Conservation (phyloP, 2,113 vertebrate species). For the Festucalex cinctus region DNA sequence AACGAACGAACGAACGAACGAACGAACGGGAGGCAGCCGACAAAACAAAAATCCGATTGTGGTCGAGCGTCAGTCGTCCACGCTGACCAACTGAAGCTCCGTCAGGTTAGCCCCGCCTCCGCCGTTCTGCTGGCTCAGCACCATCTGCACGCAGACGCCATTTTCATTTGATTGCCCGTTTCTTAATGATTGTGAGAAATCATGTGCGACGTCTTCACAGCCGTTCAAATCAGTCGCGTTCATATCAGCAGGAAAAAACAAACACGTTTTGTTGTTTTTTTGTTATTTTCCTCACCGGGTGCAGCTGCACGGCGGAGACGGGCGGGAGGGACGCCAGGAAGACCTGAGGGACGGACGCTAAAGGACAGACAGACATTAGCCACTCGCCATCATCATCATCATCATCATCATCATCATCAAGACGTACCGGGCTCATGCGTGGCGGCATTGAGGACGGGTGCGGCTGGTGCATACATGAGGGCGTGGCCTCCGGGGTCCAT, state of each 20-base stretch:
- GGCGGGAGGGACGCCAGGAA: conserved; percentile 85
- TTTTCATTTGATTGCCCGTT: too few species aligned
- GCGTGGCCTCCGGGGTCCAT: conserved; percentile 90
- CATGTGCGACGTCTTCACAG: too few species aligned
- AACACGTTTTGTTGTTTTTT: too few species aligned
- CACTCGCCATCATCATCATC: too few species aligned
- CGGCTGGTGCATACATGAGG: conserved; percentile 86
- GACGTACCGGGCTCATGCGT: conserved; percentile 66
- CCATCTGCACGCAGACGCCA: conserved; percentile 75
- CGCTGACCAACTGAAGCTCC: conserved; percentile 90
- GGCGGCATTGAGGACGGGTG: conserved; percentile 84
- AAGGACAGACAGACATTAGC: conserved; percentile 3
- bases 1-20: too few species aligned
- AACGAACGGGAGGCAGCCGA: too few species aligned
- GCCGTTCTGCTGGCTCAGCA: conserved; percentile 88
- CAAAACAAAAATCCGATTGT: too few species aligned
- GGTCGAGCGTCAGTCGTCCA: conserved; percentile 74
- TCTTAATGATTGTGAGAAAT: too few species aligned
- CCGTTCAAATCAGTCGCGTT: too few species aligned
- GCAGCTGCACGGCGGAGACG: conserved; percentile 90
- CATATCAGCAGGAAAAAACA: too few species aligned
- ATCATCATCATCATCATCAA: too few species aligned
- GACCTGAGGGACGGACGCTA: conserved; percentile 86
- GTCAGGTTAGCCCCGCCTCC: conserved; percentile 86
- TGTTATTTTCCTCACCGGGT: conserved; percentile 85